Evolutionary conservation across 2,888 invertebrate species (phyloP).

Genomic region (Meandrusa payeni): DNA sequence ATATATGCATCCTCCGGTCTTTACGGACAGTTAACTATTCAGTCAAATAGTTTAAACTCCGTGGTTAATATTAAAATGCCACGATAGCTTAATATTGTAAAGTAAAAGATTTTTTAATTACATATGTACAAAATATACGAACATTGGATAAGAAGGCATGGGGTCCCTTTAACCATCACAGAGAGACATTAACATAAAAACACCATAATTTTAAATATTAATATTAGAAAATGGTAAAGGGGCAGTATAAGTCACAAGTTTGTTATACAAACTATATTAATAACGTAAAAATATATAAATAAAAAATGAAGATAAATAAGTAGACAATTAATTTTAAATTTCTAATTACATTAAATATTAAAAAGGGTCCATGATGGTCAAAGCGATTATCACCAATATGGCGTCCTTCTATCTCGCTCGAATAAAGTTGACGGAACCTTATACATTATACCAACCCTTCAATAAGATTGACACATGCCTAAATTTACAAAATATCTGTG

Average conservation of each 20-base stretch:
- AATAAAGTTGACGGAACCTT: slow-evolving; percentile 64
- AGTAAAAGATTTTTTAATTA: slow-evolving; percentile 63
- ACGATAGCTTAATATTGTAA: slow-evolving; percentile 42
- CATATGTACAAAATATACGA: slow-evolving; percentile 74
- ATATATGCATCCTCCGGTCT: not conserved
- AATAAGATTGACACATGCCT: slow-evolving; percentile 64
- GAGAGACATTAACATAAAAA: slow-evolving; percentile 11
- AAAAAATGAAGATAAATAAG: not conserved
- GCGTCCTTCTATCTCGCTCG: slow-evolving; percentile 64
- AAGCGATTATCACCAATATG: slow-evolving; percentile 69
- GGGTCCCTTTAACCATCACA: slow-evolving; percentile 58
- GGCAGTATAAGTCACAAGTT: not conserved
- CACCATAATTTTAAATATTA: not conserved
- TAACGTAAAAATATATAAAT: slow-evolving; percentile 12
- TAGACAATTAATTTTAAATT: slow-evolving; percentile 6
- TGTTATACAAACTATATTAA: slow-evolving; percentile 14
- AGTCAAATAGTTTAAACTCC: slow-evolving; percentile 4
- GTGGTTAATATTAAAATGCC: slow-evolving; percentile 24
- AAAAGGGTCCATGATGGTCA: slow-evolving; percentile 54
- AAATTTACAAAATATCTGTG: slow-evolving; percentile 69
- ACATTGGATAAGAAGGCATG: slow-evolving; percentile 62
- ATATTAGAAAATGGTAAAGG: not conserved
- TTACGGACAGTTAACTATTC: slow-evolving; percentile 3
- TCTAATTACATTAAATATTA: slow-evolving; percentile 12
- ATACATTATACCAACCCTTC: slow-evolving; percentile 66